A percentile compares a stretch with the other conserved stretches of the same genome.
These are phyloP conservation scores for Beris chalybata DNA, from an alignment of 2,888 invertebrate genomes.

Conservation along the genomic window DNA sequence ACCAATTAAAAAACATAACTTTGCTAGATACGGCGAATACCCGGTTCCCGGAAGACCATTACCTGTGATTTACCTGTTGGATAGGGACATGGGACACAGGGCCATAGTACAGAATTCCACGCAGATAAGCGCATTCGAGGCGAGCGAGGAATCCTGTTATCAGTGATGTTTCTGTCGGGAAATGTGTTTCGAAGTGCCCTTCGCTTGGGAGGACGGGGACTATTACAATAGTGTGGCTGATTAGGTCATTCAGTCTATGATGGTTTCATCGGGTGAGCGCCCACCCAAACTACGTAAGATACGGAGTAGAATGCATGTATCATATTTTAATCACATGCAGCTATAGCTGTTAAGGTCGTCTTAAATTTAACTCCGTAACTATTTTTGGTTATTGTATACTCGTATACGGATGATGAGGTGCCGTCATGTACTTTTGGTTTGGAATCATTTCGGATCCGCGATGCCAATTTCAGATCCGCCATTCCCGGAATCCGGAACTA, in stretches of 20 bases:
- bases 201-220: neutral
- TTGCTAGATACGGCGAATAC: constrained; percentile 26
- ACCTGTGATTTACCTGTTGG: constrained; percentile 31
- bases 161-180: constrained; percentile 14
- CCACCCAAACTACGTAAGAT: too few relatives aligned
- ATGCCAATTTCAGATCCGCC: constrained; percentile 15
- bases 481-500: constrained; percentile 3
- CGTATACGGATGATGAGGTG: too few relatives aligned
- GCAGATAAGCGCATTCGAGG: constrained; percentile 22
- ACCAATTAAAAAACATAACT: constrained; percentile 31
- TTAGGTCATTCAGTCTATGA: too few relatives aligned
- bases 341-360: too few relatives aligned
- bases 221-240: neutral
- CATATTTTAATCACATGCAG: too few relatives aligned
- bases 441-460: constrained; percentile 2
- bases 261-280: too few relatives aligned
- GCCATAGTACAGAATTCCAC: neutral
- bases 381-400: too few relatives aligned
- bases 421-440: neutral
- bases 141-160: constrained; percentile 11
- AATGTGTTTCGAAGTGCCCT: constrained; percentile 20
- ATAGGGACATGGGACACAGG: constrained; percentile 20
- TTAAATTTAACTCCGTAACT: too few relatives aligned
- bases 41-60: constrained; percentile 24
- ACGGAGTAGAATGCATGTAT: too few relatives aligned